These are phyloP conservation scores for Macrostomum lignano DNA, from an alignment of 1,140 invertebrate species.

Conservation along the genomic window DNA sequence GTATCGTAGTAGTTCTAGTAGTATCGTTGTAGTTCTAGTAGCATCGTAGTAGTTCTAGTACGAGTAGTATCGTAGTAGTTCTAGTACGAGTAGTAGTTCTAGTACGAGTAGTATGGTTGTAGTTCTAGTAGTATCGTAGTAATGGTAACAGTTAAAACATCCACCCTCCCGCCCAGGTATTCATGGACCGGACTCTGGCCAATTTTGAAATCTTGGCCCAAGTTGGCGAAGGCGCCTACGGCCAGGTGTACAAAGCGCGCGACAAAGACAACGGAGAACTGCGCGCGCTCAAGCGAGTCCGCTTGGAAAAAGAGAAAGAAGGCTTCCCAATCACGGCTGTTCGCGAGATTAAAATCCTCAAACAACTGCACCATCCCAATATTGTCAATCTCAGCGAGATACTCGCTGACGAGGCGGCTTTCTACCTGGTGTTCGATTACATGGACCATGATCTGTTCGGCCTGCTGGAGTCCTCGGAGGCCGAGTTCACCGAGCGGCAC, in stretches of 20 bases:
- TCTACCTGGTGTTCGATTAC: slow-evolving; percentile 97
- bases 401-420: slow-evolving; percentile 77
- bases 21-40: too few species aligned
- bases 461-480: slow-evolving; percentile 74
- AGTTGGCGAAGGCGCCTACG: slow-evolving; percentile 92
- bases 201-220: slow-evolving; percentile 65
- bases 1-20: too few species aligned
- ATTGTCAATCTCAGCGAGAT: slow-evolving; percentile 92
- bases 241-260: slow-evolving; percentile 91
- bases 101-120: too few species aligned
- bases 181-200: too few species aligned
- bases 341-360: slow-evolving; percentile 84
- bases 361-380: slow-evolving; percentile 83
- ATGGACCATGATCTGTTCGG: slow-evolving; percentile 99
- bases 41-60: too few species aligned
- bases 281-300: slow-evolving; percentile 87
- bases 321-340: slow-evolving; percentile 98
- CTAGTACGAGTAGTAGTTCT: too few species aligned
- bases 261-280: slow-evolving; percentile 64
- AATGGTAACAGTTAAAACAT: too few species aligned
- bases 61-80: too few species aligned
- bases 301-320: slow-evolving; percentile 93
- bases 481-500: slow-evolving; percentile 69
- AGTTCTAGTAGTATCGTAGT: too few species aligned
- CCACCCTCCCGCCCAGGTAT: too few species aligned